Conservation (phyloP, 2,888 invertebrate species). For the Podabrus alpinus region DNA sequence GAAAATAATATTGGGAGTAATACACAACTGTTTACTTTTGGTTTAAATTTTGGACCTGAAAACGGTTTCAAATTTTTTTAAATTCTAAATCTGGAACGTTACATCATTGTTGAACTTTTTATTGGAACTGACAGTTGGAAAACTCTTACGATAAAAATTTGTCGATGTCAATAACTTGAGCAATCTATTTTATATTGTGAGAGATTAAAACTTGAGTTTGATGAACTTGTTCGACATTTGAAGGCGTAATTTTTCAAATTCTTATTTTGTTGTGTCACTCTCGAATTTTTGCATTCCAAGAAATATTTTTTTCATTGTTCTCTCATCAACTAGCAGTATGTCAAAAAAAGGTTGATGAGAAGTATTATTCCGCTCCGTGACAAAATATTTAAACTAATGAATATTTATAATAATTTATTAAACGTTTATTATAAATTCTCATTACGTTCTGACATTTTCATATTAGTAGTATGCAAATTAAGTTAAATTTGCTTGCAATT, state of each 20-base stretch:
- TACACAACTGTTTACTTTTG: not conserved
- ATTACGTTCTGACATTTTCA: not conserved
- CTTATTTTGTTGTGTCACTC: not conserved
- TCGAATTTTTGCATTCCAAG: not conserved
- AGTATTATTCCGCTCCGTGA: not conserved
- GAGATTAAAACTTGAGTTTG: not conserved
- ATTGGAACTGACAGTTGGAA: not conserved
- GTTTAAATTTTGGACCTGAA: not conserved
- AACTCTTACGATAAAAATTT: not conserved
- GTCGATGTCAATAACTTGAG: not conserved
- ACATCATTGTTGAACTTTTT: not conserved
- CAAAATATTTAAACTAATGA: too few species aligned
- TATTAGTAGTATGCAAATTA: not conserved
- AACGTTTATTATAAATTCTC: not conserved
- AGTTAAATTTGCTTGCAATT: not conserved
- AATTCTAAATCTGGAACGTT: not conserved
- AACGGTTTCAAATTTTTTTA: not conserved
- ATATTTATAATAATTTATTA: not conserved
- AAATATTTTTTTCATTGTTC: not conserved
- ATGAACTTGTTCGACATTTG: slow-evolving; percentile 1
- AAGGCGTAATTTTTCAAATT: not conserved
- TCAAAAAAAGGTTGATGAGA: not conserved
- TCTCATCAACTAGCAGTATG: too few species aligned
- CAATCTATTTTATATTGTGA: not conserved
- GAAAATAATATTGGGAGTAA: not conserved